A percentile compares a stretch with the other conserved stretches of the same genome.
Conservation (phyloP, 2,797 vertebrate genomes). For the Rhinichthys osculus region DNA sequence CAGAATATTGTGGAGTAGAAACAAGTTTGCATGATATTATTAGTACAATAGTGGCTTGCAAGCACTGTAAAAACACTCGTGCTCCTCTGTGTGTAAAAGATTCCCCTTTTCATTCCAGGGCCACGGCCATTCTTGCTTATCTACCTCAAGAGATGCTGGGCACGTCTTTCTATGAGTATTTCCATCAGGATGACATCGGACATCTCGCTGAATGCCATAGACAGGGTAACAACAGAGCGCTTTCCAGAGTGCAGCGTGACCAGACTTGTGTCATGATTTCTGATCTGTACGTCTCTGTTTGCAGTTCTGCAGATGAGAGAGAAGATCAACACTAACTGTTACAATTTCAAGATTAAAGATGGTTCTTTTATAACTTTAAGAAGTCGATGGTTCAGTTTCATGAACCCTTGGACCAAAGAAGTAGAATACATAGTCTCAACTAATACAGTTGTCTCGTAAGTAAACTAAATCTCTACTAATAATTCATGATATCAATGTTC, state of each 20-base stretch:
- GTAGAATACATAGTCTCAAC: slow-evolving; percentile 96
- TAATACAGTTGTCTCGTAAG: slow-evolving; percentile 93
- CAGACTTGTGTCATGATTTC: slow-evolving; percentile 23
- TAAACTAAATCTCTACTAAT: slow-evolving; percentile 55
- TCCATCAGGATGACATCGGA: slow-evolving; percentile 95
- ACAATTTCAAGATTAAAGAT: slow-evolving; percentile 96
- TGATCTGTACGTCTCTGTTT: slow-evolving; percentile 37
- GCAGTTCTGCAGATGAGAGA: slow-evolving; percentile 95
- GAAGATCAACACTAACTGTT: slow-evolving; percentile 92
- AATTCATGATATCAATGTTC: not conserved
- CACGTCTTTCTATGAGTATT: slow-evolving; percentile 97
- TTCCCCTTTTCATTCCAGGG: slow-evolving; percentile 73
- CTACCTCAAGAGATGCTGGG: slow-evolving; percentile 96
- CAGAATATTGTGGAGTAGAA: too few relatives aligned
- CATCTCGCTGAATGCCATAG: slow-evolving; percentile 94
- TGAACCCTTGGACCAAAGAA: slow-evolving; percentile 99
- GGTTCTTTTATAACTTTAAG: slow-evolving; percentile 92
- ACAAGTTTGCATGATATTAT: too few relatives aligned
- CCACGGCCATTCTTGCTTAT: slow-evolving; percentile 92
- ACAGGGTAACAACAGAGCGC: slow-evolving; percentile 82
- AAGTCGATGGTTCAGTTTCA: slow-evolving; percentile 98
- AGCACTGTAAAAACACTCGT: not conserved
- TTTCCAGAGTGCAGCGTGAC: not conserved
- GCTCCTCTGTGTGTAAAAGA: not conserved
- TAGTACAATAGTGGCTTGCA: not conserved